These are phyloP conservation scores for Parazoanthus swiftii DNA, from an alignment of 92 coral and sea anemone genomes.

Conservation along the genomic window DNA sequence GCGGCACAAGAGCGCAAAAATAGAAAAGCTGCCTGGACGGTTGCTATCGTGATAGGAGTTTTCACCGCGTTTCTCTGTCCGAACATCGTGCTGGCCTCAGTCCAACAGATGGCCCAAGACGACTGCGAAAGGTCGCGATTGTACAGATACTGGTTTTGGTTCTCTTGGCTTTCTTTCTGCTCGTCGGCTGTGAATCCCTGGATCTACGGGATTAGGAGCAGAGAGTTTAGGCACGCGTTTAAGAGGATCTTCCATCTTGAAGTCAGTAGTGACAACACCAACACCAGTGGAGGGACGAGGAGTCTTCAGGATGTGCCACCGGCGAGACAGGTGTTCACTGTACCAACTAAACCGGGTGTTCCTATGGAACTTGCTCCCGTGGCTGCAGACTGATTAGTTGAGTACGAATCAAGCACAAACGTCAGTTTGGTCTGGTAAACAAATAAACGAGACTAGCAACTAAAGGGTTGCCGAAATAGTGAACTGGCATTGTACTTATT, in stretches of 20 bases:
- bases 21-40: slow-evolving; percentile 43
- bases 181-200: slow-evolving; percentile 36
- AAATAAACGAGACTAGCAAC: background rate
- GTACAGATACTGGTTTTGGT: slow-evolving; percentile 38
- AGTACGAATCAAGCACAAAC: background rate
- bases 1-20: slow-evolving; percentile 19
- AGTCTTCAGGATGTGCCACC: background rate
- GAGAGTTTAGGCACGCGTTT: slow-evolving; percentile 30
- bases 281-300: slow-evolving; percentile 22
- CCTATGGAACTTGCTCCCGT: background rate
- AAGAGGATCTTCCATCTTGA: slow-evolving; percentile 28
- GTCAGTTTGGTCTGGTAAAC: background rate
- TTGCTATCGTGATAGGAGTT: slow-evolving; percentile 36
- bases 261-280: background rate
- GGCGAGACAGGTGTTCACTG: background rate
- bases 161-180: slow-evolving; percentile 26
- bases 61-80: slow-evolving; percentile 33
- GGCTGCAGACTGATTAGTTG: background rate
- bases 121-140: slow-evolving; percentile 22
- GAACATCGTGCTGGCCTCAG: slow-evolving; percentile 29
- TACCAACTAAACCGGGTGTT: background rate
- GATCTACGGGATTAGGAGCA: slow-evolving; percentile 37
- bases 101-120: slow-evolving; percentile 39
- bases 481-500: too few species aligned
- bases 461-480: background rate